Percentiles rank a stretch among this genome's conserved stretches.
Conservation (phyloP, 2,113 vertebrate species). For the Gopherus evgoodei region DNA sequence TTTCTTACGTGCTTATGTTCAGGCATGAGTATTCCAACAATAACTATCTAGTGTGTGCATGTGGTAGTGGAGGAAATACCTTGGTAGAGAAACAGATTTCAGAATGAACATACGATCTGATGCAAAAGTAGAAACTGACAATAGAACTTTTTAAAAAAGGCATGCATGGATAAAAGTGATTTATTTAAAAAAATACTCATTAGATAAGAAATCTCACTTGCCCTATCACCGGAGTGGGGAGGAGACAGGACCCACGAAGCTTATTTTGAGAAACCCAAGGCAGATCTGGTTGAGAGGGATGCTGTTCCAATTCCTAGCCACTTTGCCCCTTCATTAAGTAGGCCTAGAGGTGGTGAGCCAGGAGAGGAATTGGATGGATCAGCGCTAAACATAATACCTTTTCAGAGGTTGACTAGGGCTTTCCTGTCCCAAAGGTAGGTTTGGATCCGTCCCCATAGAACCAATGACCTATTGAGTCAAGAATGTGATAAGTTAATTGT, state of each 20-base stretch:
- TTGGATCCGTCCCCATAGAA: background rate
- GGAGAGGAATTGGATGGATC: background rate
- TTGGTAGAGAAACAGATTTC: background rate
- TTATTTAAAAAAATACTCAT: too few species aligned
- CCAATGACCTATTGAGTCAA: background rate
- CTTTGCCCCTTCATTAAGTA: background rate
- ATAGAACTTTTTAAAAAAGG: background rate
- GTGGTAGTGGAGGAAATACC: background rate
- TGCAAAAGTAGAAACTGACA: background rate
- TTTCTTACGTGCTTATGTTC: too few species aligned
- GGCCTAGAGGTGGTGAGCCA: background rate
- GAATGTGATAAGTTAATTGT: background rate
- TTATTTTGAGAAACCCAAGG: background rate
- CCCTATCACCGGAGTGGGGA: background rate
- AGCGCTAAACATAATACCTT: accelerated
- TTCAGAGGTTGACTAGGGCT: background rate
- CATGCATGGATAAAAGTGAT: background rate
- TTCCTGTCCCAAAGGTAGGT: background rate
- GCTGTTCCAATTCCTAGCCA: background rate
- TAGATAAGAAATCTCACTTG: background rate
- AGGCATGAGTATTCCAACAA: too few species aligned
- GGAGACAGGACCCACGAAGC: background rate
- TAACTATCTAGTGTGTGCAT: background rate
- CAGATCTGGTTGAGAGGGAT: background rate
- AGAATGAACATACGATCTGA: background rate